Base-by-base conservation (phyloP, 2,888 invertebrate genomes). In the Branchellion lobata region DNA sequence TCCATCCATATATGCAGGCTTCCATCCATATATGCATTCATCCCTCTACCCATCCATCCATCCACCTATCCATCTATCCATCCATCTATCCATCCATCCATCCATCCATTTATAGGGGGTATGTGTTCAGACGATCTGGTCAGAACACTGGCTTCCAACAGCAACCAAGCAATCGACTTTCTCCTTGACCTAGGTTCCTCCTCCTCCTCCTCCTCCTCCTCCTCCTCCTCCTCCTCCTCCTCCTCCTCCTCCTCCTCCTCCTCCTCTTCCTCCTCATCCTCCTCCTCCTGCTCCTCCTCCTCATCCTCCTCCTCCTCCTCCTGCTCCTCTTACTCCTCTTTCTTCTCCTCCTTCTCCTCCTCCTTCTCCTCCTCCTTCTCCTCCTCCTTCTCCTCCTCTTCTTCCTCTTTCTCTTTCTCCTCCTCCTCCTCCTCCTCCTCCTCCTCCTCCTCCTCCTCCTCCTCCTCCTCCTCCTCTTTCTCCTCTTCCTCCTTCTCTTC, bases 51-150 rank as follows among this genome's bases (percentile, higher is more conserved):
- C 40, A 14, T 40, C 40, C 40, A 40, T 40, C 14, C 40, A 40
- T 14, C 40, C 40, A 40, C 14, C 40, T 14, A 40, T 40, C 8
- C 5, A 40, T 40, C 40, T 14, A 40, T 40, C 8, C 5, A 40
- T 40, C 40, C 5, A 40, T 40, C 40, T 40, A 8, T 40, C 40
- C 40, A 81, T 79, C 8, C 51, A 80, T 27, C 14, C 36, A 14
- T 81, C 79, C 18, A 82, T 81, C 40, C 40, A 40, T 40, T 14
- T 40, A 40, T 40, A 57, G 82, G 71, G 57, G 82, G 82, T 36
- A 47, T 81, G 31, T 81, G 81, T 1, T 76, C 81, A 31, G 47
- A 57, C n/a, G 65, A 68, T 2, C 65, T 82, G 53, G 83, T 83
- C 14, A 34, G 75, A 29, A 78, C 77, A 27, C 76, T 83, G 31